Evolutionary conservation across 1,140 invertebrate species (phyloP), one percentile per base, ranked within the genome.

Genomic region (Potamilus streckersoni): DNA sequence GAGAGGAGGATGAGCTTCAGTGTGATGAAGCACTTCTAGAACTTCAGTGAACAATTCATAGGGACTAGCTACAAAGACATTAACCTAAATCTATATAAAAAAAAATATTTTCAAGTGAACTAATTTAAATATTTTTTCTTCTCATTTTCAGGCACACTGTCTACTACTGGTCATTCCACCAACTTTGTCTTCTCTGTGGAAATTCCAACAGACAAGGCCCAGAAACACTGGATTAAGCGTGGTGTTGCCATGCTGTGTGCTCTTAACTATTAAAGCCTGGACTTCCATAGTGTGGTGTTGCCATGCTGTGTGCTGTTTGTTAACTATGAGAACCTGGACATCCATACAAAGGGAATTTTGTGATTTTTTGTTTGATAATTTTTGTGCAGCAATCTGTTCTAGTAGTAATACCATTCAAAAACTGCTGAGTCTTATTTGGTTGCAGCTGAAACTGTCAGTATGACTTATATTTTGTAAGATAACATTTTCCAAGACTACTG

Each of bases 111-210:
- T 0, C 11, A 49, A 49, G 38, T 49, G 23, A 19, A 62, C 23
- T 62, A n/a, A 12, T n/a, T 62, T 62, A 11, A 19, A 62, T 62
- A 74, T 69, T 38, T 56, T n/a, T 63, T 31, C 57, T 63, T 79
- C 14, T 72, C 55, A n/a, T 20, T 74, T 76, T 27, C 66, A 83
- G 81, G 89, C 70, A 90, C 89, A 2, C 71, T 90, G 59, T 90
- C 90, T n/a, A 91, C 90, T 13, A 91, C 90, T 71, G 90, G 90
- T 59, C 89, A 90, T 72, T 91, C 90, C 23, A 90, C 90, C 16
- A 91, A 91, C 85, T 91, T 90, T 84, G 90, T 91, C 6, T 91
- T 90, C 78, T 80, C 86, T 3, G 84, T 90, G 65, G 90, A 91
- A 76, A 69, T 91, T 56, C 89, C 90, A 13, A 85, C 85, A 31